phyloP scores from a whole-genome alignment of 2,113 vertebrate species.

The Crypturellus undulatus region DNA sequence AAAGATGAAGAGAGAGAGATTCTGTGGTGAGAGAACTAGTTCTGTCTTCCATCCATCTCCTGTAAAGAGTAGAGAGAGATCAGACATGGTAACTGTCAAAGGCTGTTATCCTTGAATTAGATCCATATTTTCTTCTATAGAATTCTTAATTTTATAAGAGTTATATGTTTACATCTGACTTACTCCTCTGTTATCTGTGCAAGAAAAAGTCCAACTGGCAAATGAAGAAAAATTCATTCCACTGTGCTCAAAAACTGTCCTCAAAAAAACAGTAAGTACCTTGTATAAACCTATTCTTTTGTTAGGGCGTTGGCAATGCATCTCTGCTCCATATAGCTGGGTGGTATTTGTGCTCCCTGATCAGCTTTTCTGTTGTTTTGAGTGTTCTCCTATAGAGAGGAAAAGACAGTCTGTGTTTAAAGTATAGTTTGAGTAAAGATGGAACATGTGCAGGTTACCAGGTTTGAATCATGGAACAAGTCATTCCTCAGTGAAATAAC shows the following conservation, averaged over 20 bases:
- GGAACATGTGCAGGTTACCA: too few relatives aligned
- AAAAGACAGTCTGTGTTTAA: neutral
- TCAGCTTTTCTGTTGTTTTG: neutral
- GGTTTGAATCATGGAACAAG: neutral
- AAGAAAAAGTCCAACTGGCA: neutral
- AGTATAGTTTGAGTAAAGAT: neutral
- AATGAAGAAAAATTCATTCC: neutral
- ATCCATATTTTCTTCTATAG: neutral
- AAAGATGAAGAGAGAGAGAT: neutral
- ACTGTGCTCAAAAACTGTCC: neutral
- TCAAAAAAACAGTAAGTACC: neutral
- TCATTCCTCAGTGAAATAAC: neutral
- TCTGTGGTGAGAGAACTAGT: neutral
- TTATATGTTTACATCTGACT: fast-evolving
- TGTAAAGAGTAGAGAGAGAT: neutral
- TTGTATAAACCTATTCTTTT: neutral
- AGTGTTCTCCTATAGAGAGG: neutral
- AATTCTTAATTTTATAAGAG: neutral
- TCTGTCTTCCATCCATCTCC: neutral
- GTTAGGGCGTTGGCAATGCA: neutral
- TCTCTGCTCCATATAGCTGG: neutral
- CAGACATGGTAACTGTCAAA: neutral
- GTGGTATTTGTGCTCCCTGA: neutral
- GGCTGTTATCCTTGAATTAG: neutral
- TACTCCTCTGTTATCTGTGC: neutral